Percentiles rank a stretch among this genome's conserved stretches.
Conservation (phyloP, 2,888 invertebrate species). For the Agrotis exclamationis region DNA sequence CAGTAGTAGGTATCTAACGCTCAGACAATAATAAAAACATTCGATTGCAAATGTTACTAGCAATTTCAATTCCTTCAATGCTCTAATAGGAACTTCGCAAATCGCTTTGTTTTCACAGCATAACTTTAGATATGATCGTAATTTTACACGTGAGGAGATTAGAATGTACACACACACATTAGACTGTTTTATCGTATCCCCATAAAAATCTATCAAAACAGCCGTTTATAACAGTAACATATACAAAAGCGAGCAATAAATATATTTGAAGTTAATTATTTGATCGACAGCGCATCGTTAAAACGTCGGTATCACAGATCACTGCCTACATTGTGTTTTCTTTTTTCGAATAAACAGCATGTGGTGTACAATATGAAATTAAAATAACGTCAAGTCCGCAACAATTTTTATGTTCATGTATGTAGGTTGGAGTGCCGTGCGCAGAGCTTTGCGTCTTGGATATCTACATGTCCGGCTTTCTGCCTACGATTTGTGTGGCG, state of each 20-base stretch:
- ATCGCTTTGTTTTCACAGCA: slow-evolving; percentile 38
- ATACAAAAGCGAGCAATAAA: slow-evolving; percentile 45
- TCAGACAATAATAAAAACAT: slow-evolving; percentile 61
- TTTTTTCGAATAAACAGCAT: slow-evolving; percentile 64
- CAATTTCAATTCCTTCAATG: slow-evolving; percentile 33
- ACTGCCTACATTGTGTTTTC: slow-evolving; percentile 55
- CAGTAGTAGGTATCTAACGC: slow-evolving; percentile 40
- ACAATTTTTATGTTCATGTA: slow-evolving; percentile 84
- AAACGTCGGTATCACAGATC: slow-evolving; percentile 45
- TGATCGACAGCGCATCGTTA: slow-evolving; percentile 53
- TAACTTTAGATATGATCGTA: slow-evolving; percentile 28
- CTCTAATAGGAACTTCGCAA: slow-evolving; percentile 32
- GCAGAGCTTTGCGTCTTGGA: slow-evolving; percentile 82
- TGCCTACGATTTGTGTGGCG: slow-evolving; percentile 80
- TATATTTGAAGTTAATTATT: slow-evolving; percentile 51
- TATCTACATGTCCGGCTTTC: slow-evolving; percentile 84
- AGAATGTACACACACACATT: slow-evolving; percentile 44
- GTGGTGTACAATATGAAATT: slow-evolving; percentile 73
- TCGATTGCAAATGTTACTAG: slow-evolving; percentile 56
- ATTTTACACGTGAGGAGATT: slow-evolving; percentile 34
- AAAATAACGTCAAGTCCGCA: slow-evolving; percentile 79
- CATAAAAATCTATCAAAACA: slow-evolving; percentile 46
- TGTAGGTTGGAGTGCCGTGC: slow-evolving; percentile 89
- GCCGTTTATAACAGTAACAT: slow-evolving; percentile 33
- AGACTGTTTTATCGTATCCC: slow-evolving; percentile 37